Conservation (phyloP, 2,888 invertebrate species). For the Conops quadrifasciatus region DNA sequence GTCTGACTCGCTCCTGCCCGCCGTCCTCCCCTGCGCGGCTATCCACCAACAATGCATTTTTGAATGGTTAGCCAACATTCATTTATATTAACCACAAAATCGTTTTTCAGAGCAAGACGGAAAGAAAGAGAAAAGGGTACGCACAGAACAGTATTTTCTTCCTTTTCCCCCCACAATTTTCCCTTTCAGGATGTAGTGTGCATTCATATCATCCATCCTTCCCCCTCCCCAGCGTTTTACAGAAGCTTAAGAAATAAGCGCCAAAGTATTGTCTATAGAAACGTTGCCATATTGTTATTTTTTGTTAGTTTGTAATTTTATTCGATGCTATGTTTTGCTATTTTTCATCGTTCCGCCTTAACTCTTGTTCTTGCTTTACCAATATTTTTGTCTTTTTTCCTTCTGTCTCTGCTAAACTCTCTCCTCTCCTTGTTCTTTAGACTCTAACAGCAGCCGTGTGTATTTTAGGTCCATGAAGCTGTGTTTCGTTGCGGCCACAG, state of each 20-base stretch:
- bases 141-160: not conserved
- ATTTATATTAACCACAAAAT: constrained; percentile 23
- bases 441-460: not conserved
- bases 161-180: constrained; percentile 24
- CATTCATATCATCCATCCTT: no score
- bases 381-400: not conserved
- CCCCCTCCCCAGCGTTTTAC: no score
- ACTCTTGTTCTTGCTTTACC: no score
- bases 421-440: not conserved
- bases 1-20: no score
- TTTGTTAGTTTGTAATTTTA: constrained; percentile 18
- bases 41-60: not conserved
- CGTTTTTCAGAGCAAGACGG: not conserved
- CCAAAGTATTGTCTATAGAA: no score
- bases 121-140: not conserved
- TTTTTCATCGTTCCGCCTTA: not conserved
- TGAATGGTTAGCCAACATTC: not conserved
- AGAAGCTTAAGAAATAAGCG: no score
- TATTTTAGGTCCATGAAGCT: constrained; percentile 26
- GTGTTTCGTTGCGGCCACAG: constrained; percentile 19
- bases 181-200: not conserved
- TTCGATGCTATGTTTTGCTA: not conserved
- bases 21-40: no score
- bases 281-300: not conserved
- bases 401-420: not conserved